Conservation (phyloP, 2,797 vertebrate species). For the Coreius guichenoti region DNA sequence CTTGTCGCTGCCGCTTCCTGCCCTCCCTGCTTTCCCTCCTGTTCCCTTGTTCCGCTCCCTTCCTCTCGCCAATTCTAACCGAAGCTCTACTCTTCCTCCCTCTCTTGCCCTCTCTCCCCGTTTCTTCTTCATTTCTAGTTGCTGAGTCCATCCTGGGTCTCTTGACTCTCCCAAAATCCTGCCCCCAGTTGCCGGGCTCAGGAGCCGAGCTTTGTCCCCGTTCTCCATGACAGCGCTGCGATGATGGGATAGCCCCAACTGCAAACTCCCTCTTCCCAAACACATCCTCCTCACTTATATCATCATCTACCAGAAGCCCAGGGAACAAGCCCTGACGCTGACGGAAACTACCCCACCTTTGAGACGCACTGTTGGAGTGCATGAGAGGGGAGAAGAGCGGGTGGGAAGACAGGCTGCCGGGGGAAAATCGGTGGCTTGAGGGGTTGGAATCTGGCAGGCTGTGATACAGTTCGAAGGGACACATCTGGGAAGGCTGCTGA, state of each 20-base stretch:
- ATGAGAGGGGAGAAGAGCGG: slow-evolving; percentile 79
- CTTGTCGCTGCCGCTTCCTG: slow-evolving; percentile 76
- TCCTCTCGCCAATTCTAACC: slow-evolving; percentile 41
- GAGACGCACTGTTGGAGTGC: slow-evolving; percentile 70
- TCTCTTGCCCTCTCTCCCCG: slow-evolving; percentile 46
- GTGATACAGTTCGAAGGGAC: slow-evolving; percentile 68
- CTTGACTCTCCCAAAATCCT: slow-evolving; percentile 74
- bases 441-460: slow-evolving; percentile 69
- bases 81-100: slow-evolving; percentile 35
- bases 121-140: slow-evolving; percentile 56
- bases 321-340: slow-evolving; percentile 60
- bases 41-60: slow-evolving; percentile 59
- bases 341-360: slow-evolving; percentile 68
- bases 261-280: slow-evolving; percentile 56
- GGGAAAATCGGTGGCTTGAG: slow-evolving; percentile 65
- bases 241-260: slow-evolving; percentile 45
- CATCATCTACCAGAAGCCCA: slow-evolving; percentile 55
- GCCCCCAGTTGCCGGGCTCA: slow-evolving; percentile 68
- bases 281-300: slow-evolving; percentile 63
- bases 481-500: slow-evolving; percentile 72
- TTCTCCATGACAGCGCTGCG: slow-evolving; percentile 50
- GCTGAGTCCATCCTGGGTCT: slow-evolving; percentile 74
- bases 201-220: slow-evolving; percentile 66
- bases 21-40: slow-evolving; percentile 69
- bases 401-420: slow-evolving; percentile 67